phyloP scores from a whole-genome alignment of 1,140 invertebrate genomes.

The Ceratosolen fusciceps region DNA sequence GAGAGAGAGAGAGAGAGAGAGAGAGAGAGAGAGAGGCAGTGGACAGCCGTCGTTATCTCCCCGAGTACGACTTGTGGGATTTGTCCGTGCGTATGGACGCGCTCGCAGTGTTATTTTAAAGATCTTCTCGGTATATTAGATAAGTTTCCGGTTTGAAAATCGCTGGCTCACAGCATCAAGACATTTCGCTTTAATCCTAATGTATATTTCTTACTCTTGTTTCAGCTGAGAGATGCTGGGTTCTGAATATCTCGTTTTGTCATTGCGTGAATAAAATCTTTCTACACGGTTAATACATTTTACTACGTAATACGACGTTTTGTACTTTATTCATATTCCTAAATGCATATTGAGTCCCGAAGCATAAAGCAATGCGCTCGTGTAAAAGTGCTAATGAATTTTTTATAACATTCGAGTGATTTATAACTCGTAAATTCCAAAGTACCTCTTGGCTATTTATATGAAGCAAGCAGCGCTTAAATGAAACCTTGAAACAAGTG shows the following conservation, averaged over 20 bases:
- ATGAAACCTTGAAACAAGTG: too few relatives aligned
- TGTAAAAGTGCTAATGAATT: neutral
- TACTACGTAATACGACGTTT: neutral
- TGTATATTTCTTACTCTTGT: neutral
- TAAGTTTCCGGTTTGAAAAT: constrained; percentile 1
- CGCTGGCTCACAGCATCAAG: neutral
- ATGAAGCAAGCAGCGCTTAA: too few relatives aligned
- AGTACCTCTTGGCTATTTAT: neutral
- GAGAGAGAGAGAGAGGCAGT: too few relatives aligned
- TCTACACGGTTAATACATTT: neutral
- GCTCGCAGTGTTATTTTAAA: neutral
- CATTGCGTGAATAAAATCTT: neutral
- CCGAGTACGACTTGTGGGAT: neutral
- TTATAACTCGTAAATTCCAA: neutral
- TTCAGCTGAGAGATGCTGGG: neutral
- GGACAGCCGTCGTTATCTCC: constrained; percentile 4
- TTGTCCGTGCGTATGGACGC: neutral
- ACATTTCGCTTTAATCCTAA: neutral
- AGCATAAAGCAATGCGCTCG: neutral
- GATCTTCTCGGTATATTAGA: neutral
- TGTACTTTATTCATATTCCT: neutral
- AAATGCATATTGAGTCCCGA: neutral
- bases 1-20: constrained; percentile 3
- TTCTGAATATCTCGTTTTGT: neutral
- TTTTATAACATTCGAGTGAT: neutral